A percentile compares a stretch with the other conserved stretches of the same genome.
Evolutionary conservation across 2,888 invertebrate species (phyloP).

Genomic region (Alcis repandata): DNA sequence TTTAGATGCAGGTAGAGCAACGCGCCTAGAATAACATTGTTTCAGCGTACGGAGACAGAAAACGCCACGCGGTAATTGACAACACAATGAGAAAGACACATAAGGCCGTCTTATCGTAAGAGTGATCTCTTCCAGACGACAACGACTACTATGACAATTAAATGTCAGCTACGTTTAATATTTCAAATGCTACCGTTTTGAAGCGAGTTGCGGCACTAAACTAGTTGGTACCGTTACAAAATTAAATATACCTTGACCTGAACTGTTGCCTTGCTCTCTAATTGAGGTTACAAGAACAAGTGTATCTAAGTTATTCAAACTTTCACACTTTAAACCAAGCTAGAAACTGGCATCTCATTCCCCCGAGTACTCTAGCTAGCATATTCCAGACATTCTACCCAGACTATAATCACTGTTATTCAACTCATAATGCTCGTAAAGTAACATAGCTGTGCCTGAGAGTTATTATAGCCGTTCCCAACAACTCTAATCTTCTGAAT

Average conservation of each 20-base stretch:
- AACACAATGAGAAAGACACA: too few species aligned
- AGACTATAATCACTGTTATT: slow-evolving; percentile 30
- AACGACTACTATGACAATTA: too few species aligned
- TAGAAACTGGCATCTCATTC: slow-evolving; percentile 14
- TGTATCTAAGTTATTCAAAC: slow-evolving; percentile 13
- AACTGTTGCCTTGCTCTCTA: background rate
- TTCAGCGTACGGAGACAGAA: too few species aligned
- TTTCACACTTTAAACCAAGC: background rate
- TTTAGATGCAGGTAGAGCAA: too few species aligned
- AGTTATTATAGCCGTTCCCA: slow-evolving; percentile 24
- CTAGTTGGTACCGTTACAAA: background rate
- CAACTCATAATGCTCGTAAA: slow-evolving; percentile 28
- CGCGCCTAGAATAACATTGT: too few species aligned
- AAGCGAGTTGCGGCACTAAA: too few species aligned
- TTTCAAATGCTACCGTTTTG: too few species aligned
- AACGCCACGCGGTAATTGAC: too few species aligned
- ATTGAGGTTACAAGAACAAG: background rate
- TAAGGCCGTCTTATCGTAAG: too few species aligned
- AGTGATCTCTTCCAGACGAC: too few species aligned
- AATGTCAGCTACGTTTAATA: too few species aligned
- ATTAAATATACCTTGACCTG: background rate
- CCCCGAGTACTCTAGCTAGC: slow-evolving; percentile 4
- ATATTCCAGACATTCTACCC: slow-evolving; percentile 12
- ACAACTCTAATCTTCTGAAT: slow-evolving; percentile 38
- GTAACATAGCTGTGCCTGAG: slow-evolving; percentile 24